phyloP scores from a whole-genome alignment of 2,797 vertebrate species.

The Naso thynnoides region DNA sequence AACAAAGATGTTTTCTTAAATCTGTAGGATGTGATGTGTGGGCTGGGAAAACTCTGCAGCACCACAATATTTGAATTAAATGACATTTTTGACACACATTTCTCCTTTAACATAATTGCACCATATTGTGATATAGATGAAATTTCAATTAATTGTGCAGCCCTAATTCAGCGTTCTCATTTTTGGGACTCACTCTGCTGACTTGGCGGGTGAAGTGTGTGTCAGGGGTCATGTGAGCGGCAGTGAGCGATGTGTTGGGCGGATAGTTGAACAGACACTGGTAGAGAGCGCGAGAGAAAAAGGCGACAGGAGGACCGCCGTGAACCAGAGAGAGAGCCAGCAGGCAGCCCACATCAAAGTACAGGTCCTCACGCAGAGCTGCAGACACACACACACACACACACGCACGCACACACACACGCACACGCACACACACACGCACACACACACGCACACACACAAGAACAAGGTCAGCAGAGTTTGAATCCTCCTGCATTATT shows the following conservation, averaged over 20 bases:
- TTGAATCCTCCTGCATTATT: too few relatives aligned
- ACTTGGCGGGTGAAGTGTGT: conserved; percentile 81
- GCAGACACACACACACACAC: neutral
- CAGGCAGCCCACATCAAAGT: conserved; percentile 93
- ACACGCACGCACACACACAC: neutral
- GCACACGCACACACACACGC: neutral
- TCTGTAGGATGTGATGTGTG: too few relatives aligned
- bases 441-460: neutral
- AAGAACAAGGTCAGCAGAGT: too few relatives aligned
- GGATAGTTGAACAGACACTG: conserved; percentile 90
- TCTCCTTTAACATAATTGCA: too few relatives aligned
- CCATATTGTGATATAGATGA: too few relatives aligned
- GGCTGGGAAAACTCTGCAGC: too few relatives aligned
- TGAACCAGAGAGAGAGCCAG: conserved; percentile 91
- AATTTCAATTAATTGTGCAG: too few relatives aligned
- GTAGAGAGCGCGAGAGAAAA: conserved; percentile 92
- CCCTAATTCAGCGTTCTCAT: too few relatives aligned
- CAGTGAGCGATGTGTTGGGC: conserved; percentile 83
- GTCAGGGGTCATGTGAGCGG: conserved; percentile 88
- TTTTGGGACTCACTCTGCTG: conserved; percentile 80
- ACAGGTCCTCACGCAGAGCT: conserved; percentile 92
- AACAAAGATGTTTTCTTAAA: too few relatives aligned
- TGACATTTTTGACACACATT: too few relatives aligned
- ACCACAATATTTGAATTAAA: too few relatives aligned
- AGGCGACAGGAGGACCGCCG: conserved; percentile 87